phyloP scores from a whole-genome alignment of 2,113 vertebrate genomes.

The Eidolon helvum region DNA sequence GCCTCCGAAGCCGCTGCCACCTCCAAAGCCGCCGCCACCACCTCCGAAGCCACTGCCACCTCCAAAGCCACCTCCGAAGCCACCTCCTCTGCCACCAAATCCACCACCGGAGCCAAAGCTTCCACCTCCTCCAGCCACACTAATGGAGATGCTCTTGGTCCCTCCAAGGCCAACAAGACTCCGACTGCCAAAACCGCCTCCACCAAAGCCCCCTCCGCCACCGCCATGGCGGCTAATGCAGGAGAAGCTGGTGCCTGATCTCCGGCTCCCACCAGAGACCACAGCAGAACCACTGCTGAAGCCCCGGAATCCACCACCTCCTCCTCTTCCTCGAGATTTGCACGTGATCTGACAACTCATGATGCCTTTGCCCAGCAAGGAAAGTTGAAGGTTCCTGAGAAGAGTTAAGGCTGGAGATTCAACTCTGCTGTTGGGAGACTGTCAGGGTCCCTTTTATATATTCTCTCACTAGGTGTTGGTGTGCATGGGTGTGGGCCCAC shows the following conservation, averaged over 20 bases:
- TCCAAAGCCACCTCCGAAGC: constrained; percentile 52
- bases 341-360: constrained; percentile 71
- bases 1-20: background rate
- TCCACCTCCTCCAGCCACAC: constrained; percentile 62
- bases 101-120: constrained; percentile 41
- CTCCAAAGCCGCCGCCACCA: background rate
- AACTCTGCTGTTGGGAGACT: background rate
- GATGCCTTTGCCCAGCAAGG: background rate
- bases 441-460: constrained; percentile 70
- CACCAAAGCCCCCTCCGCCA: background rate
- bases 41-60: constrained; percentile 2
- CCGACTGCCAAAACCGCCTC: constrained; percentile 56
- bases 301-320: constrained; percentile 25
- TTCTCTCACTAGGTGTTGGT: constrained; percentile 46
- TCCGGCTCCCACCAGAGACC: constrained; percentile 47
- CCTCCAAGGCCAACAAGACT: constrained; percentile 71
- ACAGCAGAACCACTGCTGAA: constrained; percentile 68
- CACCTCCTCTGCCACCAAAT: constrained; percentile 59
- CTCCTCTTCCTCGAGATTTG: constrained; percentile 39
- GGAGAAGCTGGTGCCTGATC: constrained; percentile 26
- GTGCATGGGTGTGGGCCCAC: constrained; percentile 56
- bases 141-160: constrained; percentile 70
- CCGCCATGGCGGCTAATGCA: constrained; percentile 69
- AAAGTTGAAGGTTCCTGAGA: background rate
- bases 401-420: constrained; percentile 28